These are phyloP conservation scores for Rutilus rutilus DNA, from an alignment of 2,113 vertebrate genomes.

Conservation along the genomic window DNA sequence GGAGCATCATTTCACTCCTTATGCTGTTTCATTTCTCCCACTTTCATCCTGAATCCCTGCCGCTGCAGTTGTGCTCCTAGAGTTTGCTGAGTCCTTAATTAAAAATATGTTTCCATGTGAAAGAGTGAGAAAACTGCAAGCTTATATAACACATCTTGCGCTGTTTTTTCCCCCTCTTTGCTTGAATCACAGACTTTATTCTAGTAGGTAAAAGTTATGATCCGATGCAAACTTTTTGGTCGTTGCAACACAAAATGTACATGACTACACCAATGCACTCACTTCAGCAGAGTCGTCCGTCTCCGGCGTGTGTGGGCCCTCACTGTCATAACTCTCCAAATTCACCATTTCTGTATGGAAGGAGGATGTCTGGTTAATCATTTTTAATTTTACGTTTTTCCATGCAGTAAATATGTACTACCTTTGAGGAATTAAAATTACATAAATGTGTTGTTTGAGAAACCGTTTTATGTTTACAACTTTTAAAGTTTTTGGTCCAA, in stretches of 20 bases:
- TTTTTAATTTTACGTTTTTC: not conserved
- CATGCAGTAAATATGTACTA: not conserved
- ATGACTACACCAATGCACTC: not conserved
- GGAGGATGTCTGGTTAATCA: not conserved
- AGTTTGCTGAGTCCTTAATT: conserved; percentile 20
- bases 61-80: not conserved
- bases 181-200: not conserved
- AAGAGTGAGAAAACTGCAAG: not conserved
- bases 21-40: not conserved
- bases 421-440: not conserved
- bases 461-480: not conserved
- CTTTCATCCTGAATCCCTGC: conserved; percentile 21
- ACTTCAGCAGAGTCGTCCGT: conserved; percentile 88
- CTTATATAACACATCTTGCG: conserved; percentile 35
- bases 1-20: conserved; percentile 7
- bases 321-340: conserved; percentile 87
- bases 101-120: conserved; percentile 2
- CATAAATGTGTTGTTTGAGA: not conserved
- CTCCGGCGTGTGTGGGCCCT: conserved; percentile 87
- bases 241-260: not conserved
- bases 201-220: not conserved
- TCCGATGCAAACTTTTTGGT: not conserved
- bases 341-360: conserved; percentile 81
- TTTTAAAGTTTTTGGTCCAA: not conserved
- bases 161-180: not conserved